Base-by-base conservation (phyloP, 2,888 invertebrate genomes). In the Drosophila macrothrix region DNA sequence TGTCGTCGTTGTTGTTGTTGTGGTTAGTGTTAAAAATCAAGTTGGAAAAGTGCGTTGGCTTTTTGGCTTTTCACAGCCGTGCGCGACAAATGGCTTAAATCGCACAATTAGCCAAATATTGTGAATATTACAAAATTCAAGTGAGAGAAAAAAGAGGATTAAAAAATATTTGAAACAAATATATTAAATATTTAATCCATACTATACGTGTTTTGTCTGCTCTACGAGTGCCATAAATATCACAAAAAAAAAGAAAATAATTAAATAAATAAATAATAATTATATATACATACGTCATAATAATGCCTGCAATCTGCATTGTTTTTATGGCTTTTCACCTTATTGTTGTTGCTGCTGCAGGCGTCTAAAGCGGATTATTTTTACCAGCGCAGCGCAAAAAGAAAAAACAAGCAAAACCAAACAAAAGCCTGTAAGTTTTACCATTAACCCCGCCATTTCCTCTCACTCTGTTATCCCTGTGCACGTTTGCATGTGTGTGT, bases 31-130 rank as follows among this genome's bases (percentile, higher is more conserved):
- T 75, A 28, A 76, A 76, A 80, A 59, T 76, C 73, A 64, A 75
- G 83, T 74, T 76, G 76, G 80, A 84, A 89, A 86, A 85, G 90
- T 85, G 90, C 88, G 90, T 85, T 84, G 78, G 84, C 84, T 84
- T 85, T 76, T 64, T 59, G 54, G 62, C 65, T 72, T 59, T 71
- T 50, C 61, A 59, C 61, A 62, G 62, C 33, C 22, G 12, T 41
- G 43, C 25, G 54, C 43, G 22, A 46, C 22, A 59, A 59, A 31
- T 46, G 22, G 46, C 35, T 33, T 43, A 56, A 19, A 46, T 28
- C n/a, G 41, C 28, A 41, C 9, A 37, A 16, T 56, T 43, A 52
- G 29, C 22, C 9, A 49, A 59, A 43, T 54, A n/a, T 22, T 67
- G 67, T 67, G 37, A 65, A 65, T 35, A 67, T 60, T 33, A 16